phyloP scores from a whole-genome alignment of 2,888 invertebrate genomes.

The Tolmerus cingulatus region DNA sequence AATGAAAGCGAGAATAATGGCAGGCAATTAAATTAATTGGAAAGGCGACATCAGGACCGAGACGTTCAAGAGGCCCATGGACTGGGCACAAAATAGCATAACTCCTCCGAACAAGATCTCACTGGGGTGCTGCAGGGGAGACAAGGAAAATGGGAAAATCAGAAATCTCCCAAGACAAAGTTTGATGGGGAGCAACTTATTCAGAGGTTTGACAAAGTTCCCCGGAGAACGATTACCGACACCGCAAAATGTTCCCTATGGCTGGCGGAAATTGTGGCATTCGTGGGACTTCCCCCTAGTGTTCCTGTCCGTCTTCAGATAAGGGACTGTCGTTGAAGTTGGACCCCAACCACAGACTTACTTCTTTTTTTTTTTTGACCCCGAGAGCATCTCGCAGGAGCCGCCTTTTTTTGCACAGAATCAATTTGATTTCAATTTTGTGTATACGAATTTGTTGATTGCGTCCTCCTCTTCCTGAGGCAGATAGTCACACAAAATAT shows the following conservation, averaged over 20 bases:
- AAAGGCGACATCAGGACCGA: slow-evolving; percentile 20
- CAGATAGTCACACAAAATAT: background rate
- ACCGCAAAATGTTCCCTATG: background rate
- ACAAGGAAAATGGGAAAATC: background rate
- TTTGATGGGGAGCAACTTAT: slow-evolving; percentile 5
- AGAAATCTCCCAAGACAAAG: background rate
- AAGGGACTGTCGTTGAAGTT: background rate
- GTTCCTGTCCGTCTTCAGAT: background rate
- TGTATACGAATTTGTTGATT: background rate
- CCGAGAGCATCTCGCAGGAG: background rate
- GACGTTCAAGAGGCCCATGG: background rate
- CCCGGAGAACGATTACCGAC: background rate
- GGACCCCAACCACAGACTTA: background rate
- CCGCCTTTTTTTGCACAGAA: background rate
- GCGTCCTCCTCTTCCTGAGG: background rate
- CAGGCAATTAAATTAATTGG: slow-evolving; percentile 36
- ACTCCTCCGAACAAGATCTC: background rate
- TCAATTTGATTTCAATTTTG: background rate
- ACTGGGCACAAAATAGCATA: background rate
- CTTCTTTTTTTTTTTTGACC: background rate
- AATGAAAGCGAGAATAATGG: slow-evolving; percentile 34
- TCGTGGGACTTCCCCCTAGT: background rate
- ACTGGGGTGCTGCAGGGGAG: background rate
- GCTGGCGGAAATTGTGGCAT: background rate
- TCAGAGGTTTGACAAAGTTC: background rate